Evolutionary conservation across 2,888 invertebrate species (phyloP), one percentile per base, ranked within the genome.

Genomic region (Parnassius orleans): DNA sequence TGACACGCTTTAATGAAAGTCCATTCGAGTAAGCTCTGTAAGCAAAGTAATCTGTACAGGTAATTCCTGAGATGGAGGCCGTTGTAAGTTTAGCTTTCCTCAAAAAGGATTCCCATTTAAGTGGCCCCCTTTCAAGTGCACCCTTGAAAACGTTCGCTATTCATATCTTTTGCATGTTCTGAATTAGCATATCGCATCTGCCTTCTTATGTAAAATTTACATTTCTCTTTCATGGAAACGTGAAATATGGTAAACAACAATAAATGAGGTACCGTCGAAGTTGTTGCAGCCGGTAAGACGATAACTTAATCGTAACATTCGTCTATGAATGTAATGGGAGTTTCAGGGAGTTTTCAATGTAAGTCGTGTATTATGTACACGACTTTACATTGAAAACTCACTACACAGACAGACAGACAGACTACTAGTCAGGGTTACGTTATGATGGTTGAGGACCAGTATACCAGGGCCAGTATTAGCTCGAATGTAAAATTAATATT

Each of bases 171-270:
- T 66, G 67, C 66, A 66, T 65, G 65, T 64, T 60, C 58, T 46
- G 60, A 61, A 71, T 77, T 76, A 73, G 71, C 75, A 75, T 72
- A 71, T 68, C 69, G 71, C 71, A 72, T 75, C 71, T 72, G 69
- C 66, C 63, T 68, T 44, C 60, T 57, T 53, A 19, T 61, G 51
- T 53, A 60, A 55, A 60, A 72, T 72, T 73, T 72, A 69, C 73
- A 72, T 73, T 60, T 66, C 67, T 65, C 65, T 65, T 58, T 58
- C 54, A 61, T 60, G 44, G 53, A n/a, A 41, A 19, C 53, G 24
- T 57, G 62, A 63, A 63, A 63, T 58, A 63, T 51, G 54, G 51
- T 14, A 51, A 54, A 63, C 58, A 63, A 63, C 63, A 63, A 63
- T 58, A 58, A 63, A 58, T 63, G 58, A 63, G 53, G 63, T 58